Percentiles rank a stretch among this genome's conserved stretches.
phyloP scores from a whole-genome alignment of 1,140 invertebrate genomes.

The Carposina sasakii region DNA sequence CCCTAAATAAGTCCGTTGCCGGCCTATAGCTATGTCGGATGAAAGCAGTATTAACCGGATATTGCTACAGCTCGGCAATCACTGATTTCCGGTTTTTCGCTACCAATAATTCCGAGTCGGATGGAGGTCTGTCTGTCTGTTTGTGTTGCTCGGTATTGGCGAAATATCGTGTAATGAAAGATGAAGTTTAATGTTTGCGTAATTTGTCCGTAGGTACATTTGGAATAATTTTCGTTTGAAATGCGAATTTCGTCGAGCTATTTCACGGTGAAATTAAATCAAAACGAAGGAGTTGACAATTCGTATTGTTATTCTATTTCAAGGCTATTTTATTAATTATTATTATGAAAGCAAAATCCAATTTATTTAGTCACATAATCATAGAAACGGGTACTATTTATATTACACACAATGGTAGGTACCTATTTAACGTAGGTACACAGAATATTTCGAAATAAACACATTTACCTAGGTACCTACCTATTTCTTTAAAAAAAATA shows the following conservation, averaged over 20 bases:
- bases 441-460: too few relatives aligned
- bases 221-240: background rate
- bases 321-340: background rate
- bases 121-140: slow-evolving; percentile 18
- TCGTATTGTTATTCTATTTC: background rate
- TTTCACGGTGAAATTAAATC: background rate
- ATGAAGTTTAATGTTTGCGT: background rate
- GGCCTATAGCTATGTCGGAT: too few relatives aligned
- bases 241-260: background rate
- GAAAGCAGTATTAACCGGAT: slow-evolving; percentile 32
- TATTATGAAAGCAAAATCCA: too few relatives aligned
- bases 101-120: slow-evolving; percentile 34
- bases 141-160: slow-evolving; percentile 7
- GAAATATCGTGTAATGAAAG: background rate
- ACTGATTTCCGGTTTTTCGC: slow-evolving; percentile 40
- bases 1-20: too few relatives aligned
- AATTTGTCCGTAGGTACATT: background rate
- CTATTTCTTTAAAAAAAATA: too few relatives aligned
- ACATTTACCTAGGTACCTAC: too few relatives aligned
- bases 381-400: too few relatives aligned
- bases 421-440: too few relatives aligned
- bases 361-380: too few relatives aligned
- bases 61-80: slow-evolving; percentile 41
- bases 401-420: too few relatives aligned
- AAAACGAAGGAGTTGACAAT: background rate